Percentiles rank a stretch among this genome's conserved stretches.
These are phyloP conservation scores for Acanthoscelides obtectus DNA, from an alignment of 2,888 invertebrate species.

Conservation along the genomic window DNA sequence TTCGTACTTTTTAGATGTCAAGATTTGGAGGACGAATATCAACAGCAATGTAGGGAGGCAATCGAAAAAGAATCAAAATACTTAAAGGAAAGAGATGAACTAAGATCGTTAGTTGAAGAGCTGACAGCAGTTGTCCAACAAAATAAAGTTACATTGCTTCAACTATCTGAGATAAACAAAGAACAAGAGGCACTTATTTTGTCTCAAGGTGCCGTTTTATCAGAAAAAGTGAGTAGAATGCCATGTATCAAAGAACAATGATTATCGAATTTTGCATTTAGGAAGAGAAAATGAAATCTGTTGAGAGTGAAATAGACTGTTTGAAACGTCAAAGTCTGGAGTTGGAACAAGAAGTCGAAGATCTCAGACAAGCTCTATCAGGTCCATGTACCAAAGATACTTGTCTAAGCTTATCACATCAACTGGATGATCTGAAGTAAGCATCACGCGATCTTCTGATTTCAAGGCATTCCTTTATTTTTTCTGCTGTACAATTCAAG, in stretches of 20 bases:
- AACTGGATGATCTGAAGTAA: slow-evolving; percentile 25
- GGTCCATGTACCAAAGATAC: slow-evolving; percentile 24
- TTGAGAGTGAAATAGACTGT: slow-evolving; percentile 26
- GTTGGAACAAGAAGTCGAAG: slow-evolving; percentile 23
- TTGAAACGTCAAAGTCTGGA: slow-evolving; percentile 19
- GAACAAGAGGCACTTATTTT: slow-evolving; percentile 28
- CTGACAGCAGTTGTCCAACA: slow-evolving; percentile 28
- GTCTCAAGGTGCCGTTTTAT: slow-evolving; percentile 25
- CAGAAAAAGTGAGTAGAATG: slow-evolving; percentile 24
- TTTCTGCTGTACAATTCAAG: too few species aligned
- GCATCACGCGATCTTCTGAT: not conserved
- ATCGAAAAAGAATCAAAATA: slow-evolving; percentile 19
- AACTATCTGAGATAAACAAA: slow-evolving; percentile 29
- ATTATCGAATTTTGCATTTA: slow-evolving; percentile 9
- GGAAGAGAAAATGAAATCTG: slow-evolving; percentile 24
- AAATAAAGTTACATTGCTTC: slow-evolving; percentile 29
- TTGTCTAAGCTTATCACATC: slow-evolving; percentile 19
- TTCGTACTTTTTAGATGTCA: slow-evolving; percentile 20
- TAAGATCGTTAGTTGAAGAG: slow-evolving; percentile 28
- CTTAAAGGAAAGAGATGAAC: slow-evolving; percentile 24
- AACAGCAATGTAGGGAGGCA: slow-evolving; percentile 17
- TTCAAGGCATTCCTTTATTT: too few species aligned
- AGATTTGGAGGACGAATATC: slow-evolving; percentile 23
- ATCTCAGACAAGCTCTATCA: slow-evolving; percentile 17
- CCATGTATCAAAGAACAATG: not conserved